Conservation (phyloP, 1,140 invertebrate species). For the Drosophila ananassae region DNA sequence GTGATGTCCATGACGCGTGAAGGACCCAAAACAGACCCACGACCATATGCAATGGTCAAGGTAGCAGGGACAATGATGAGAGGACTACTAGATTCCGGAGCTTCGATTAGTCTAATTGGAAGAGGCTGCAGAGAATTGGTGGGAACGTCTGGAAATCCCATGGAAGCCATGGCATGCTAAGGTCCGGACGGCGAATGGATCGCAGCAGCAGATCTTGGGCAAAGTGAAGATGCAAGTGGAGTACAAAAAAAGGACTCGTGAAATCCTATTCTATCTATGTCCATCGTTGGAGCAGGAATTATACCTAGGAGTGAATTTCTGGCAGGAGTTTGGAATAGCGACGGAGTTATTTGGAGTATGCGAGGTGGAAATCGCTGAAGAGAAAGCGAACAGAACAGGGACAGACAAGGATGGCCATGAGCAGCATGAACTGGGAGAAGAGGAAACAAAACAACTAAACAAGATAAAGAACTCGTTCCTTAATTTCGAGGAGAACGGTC, state of each 20-base stretch:
- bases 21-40: not conserved
- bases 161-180: not conserved
- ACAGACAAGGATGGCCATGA: too few relatives aligned
- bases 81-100: too few relatives aligned
- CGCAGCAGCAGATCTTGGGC: not conserved
- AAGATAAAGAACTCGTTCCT: not conserved
- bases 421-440: not conserved
- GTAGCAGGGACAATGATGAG: not conserved
- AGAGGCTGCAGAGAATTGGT: not conserved
- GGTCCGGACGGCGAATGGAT: not conserved
- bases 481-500: not conserved
- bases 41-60: not conserved
- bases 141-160: not conserved
- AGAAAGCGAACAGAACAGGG: not conserved
- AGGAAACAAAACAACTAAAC: not conserved
- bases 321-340: not conserved
- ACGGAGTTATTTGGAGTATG: too few relatives aligned
- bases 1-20: not conserved
- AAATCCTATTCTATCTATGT: not conserved
- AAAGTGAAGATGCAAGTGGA: not conserved
- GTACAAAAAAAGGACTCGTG: not conserved
- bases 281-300: not conserved
- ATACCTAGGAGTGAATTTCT: not conserved
- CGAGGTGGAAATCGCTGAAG: not conserved
- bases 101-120: not conserved